Conservation (phyloP, 2,797 vertebrate genomes). For the Champsocephalus esox region DNA sequence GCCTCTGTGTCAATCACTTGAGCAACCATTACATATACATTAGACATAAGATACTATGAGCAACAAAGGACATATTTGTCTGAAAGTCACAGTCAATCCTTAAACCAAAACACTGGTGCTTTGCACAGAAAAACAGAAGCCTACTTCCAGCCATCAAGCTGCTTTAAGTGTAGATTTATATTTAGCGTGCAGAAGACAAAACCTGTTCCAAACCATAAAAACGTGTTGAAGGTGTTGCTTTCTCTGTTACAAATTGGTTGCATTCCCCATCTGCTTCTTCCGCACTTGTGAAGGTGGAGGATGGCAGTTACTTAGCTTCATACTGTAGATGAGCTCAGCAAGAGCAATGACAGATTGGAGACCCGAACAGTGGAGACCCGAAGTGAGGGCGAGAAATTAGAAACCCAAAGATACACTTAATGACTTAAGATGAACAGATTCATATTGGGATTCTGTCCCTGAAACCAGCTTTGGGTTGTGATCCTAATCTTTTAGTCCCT, state of each 20-base stretch:
- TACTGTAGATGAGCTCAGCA: neutral
- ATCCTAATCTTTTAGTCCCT: neutral
- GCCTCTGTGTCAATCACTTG: no score
- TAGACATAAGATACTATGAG: no score
- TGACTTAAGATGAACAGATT: conserved; percentile 10
- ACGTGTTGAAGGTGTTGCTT: neutral
- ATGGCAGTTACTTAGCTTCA: conserved; percentile 7
- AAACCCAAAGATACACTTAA: neutral
- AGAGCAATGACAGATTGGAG: neutral
- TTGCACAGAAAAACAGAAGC: neutral
- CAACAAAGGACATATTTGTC: no score
- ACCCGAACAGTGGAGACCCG: neutral
- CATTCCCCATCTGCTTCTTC: conserved; percentile 3
- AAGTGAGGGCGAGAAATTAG: neutral
- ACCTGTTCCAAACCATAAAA: neutral
- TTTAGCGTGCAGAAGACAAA: neutral
- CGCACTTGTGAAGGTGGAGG: neutral
- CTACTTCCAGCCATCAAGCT: neutral
- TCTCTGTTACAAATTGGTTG: neutral
- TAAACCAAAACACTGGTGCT: neutral
- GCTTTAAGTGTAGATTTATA: neutral
- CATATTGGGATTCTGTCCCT: conserved; percentile 2
- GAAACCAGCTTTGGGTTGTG: conserved; percentile 1
- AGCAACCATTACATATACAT: no score
- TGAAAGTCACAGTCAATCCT: neutral